Base-by-base conservation (phyloP, 2,113 vertebrate species). In the Rostratula benghalensis region DNA sequence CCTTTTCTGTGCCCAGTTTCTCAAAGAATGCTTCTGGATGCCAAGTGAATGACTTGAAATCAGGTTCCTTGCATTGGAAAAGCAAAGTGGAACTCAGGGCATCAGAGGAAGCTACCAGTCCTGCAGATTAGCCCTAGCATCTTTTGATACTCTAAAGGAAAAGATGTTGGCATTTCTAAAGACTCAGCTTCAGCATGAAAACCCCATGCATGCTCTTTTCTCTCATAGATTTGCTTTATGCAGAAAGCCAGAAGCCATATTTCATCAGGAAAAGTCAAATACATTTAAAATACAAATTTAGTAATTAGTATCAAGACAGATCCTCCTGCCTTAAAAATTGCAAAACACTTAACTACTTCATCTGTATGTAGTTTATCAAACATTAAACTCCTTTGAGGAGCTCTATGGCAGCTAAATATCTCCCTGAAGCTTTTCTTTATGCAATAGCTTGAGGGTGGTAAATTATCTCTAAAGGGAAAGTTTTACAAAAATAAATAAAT, bases 361-460 rank as follows among this genome's bases (percentile, higher is more conserved):
- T 94, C 54, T 81, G 23, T 48, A 27, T 71, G 46, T 37, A 74
- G 60, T 68, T 86, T 93, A 79, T 70, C 80, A 71, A 90, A 81
- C 69, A 65, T 60, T 71, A 83, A 95, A 84, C 64, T 90, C 69
- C 75, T 97, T 84, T 90, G 88, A 90, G 82, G 83, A 94, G n/a
- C 37, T 84, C 45, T 37, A 1, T 67, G 65, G 68, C 43, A 94
- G 60, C 68, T 77, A 56, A 88, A 25, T 79, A 57, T 46, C 73
- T 92, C 90, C 71, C 59, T 83, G 73, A 86, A 83, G 76, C 68
- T 60, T 90, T 86, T 84, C 83, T 81, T 89, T 67, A 56, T 89
- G 76, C 39, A 87, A 15, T 45, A 90, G 78, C 90, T 92, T 68
- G 22, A 78, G 89, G 83, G n/a, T 48, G 45, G 37, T 78, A 89